A percentile compares a stretch with the other conserved stretches of the same genome.
Evolutionary conservation across 2,797 vertebrate genomes (phyloP).

Genomic region (Anomalospiza imberbis): DNA sequence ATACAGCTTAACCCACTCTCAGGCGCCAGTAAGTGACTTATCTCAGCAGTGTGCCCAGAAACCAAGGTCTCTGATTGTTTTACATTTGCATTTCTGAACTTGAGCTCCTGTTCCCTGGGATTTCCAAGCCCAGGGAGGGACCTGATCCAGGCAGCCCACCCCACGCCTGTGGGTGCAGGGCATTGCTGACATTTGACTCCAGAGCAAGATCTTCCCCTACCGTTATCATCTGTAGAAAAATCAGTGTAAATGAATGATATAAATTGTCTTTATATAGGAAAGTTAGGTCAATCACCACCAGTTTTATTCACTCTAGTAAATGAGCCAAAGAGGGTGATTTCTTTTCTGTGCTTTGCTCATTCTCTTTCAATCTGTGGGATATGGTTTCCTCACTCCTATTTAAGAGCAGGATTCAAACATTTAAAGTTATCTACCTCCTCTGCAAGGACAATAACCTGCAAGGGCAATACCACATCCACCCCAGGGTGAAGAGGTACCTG

Average conservation of each 20-base stretch:
- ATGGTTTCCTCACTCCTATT: not conserved
- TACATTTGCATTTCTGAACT: not conserved
- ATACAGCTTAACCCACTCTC: conserved; percentile 54
- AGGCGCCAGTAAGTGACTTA: not conserved
- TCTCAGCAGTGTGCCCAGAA: not conserved
- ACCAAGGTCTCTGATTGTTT: not conserved
- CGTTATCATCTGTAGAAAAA: not conserved
- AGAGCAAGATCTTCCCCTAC: not conserved
- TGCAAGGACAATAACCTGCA: not conserved
- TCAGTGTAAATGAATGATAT: not conserved
- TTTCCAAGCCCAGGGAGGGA: not conserved
- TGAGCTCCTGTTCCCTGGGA: not conserved
- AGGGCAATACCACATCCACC: not conserved
- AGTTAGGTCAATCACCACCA: not conserved
- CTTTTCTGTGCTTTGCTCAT: not conserved
- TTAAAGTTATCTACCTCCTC: not conserved
- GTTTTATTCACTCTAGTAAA: not conserved
- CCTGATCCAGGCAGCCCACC: not conserved
- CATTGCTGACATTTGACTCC: not conserved
- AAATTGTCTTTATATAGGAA: not conserved
- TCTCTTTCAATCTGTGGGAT: not conserved
- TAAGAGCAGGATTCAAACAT: not conserved
- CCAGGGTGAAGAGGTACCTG: not conserved
- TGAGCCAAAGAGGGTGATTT: not conserved
- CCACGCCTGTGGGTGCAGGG: not conserved